These are phyloP conservation scores for Manis pentadactyla DNA, from an alignment of 2,797 vertebrate genomes.

Conservation along the genomic window DNA sequence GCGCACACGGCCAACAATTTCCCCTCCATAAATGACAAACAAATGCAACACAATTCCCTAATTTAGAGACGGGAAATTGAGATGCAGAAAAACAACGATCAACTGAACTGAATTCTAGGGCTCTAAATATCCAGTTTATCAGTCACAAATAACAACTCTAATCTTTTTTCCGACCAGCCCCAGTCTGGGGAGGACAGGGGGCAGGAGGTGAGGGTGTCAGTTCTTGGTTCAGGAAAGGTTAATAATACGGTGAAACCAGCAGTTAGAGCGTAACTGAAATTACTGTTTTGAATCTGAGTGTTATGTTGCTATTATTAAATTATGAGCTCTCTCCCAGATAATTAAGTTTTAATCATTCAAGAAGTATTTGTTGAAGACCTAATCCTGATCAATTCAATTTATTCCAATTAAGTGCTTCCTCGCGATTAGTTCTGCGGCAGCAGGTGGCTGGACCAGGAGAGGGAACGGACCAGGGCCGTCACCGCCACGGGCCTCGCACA, in stretches of 20 bases:
- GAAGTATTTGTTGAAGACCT: background rate
- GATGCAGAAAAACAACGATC: background rate
- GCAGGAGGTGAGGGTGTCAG: background rate
- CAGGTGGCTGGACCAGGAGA: background rate
- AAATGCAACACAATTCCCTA: background rate
- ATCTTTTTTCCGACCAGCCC: background rate
- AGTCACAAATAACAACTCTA: background rate
- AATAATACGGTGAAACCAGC: background rate
- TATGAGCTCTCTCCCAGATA: slow-evolving; percentile 34
- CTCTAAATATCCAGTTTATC: background rate
- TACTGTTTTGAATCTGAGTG: slow-evolving; percentile 36
- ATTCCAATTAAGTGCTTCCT: slow-evolving; percentile 33
- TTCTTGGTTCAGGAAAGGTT: background rate
- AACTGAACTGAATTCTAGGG: background rate
- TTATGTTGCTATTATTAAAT: slow-evolving; percentile 46
- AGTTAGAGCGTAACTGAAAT: background rate
- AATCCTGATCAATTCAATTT: slow-evolving; percentile 50
- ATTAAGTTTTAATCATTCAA: slow-evolving; percentile 49
- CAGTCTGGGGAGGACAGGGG: background rate
- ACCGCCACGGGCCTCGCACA: rapidly evolving
- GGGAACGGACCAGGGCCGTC: background rate
- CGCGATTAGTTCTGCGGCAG: background rate
- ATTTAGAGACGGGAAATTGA: slow-evolving; percentile 32
- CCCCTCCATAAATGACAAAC: background rate
- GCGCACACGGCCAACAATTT: background rate